These are phyloP conservation scores for Zaprionus taronus DNA, from an alignment of 1,140 invertebrate genomes.

Conservation along the genomic window DNA sequence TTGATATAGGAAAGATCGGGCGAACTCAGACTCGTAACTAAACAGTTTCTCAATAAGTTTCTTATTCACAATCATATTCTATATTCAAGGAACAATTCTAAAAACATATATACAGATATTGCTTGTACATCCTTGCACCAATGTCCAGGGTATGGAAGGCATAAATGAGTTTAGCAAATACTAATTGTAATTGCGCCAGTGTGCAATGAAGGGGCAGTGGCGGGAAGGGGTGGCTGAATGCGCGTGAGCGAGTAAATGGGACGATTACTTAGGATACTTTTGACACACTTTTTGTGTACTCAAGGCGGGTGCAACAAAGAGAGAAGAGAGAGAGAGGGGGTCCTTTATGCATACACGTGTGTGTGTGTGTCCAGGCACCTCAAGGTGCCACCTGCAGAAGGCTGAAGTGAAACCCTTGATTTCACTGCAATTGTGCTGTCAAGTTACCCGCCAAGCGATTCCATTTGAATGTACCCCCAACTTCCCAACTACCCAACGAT, in stretches of 20 bases:
- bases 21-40: no score
- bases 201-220: conserved; percentile 7
- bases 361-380: conserved; percentile 3
- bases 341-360: neutral
- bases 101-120: no score
- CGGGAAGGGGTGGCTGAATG: neutral
- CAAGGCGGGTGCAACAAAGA: conserved; percentile 6
- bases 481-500: conserved; percentile 8
- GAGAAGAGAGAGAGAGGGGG: no score
- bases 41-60: no score
- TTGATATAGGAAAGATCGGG: no score
- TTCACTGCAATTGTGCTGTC: conserved; percentile 12
- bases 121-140: neutral
- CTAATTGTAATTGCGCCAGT: conserved; percentile 22
- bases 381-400: neutral
- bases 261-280: conserved; percentile 7
- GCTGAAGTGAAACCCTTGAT: neutral
- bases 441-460: conserved; percentile 25
- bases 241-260: neutral
- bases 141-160: neutral
- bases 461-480: conserved; percentile 31
- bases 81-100: no score
- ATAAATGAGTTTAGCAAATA: no score
- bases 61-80: no score
- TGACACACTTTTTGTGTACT: conserved; percentile 41